Percentiles rank a stretch among this genome's conserved stretches.
Conservation (phyloP, 37 sponge, comb jelly and placozoan species). For the Diacarnus erythraeanus region DNA sequence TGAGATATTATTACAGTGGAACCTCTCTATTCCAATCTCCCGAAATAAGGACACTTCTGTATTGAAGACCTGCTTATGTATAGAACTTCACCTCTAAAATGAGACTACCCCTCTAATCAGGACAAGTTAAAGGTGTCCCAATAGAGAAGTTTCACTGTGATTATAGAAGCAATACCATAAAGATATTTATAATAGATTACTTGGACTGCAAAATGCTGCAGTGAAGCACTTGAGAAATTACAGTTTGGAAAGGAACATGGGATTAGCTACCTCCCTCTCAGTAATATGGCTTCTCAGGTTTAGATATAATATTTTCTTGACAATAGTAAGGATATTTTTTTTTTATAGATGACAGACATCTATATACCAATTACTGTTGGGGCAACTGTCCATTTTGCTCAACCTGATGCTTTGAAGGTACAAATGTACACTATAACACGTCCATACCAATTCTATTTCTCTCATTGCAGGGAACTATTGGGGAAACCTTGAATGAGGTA, state of each 20-base stretch:
- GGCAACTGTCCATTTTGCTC: conserved; percentile 75
- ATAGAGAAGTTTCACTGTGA: too few species aligned
- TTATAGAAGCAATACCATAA: too few species aligned
- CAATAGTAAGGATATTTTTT: neutral
- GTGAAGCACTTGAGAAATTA: neutral
- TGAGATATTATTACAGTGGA: conserved; percentile 47
- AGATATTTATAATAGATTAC: too few species aligned
- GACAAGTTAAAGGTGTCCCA: too few species aligned
- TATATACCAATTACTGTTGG: conserved; percentile 37
- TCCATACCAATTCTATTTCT: too few species aligned
- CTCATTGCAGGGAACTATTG: conserved; percentile 65
- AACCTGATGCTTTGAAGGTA: conserved; percentile 90
- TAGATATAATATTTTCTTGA: neutral
- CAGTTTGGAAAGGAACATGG: conserved; percentile 20
- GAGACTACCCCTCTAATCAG: too few species aligned
- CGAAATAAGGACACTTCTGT: too few species aligned
- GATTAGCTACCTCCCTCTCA: conserved; percentile 77
- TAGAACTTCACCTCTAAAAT: too few species aligned
- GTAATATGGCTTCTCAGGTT: conserved; percentile 67
- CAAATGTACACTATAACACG: neutral
- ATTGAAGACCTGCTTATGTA: too few species aligned
- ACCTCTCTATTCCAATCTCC: too few species aligned
- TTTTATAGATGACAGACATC: conserved; percentile 53
- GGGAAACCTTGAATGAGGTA: conserved; percentile 64
- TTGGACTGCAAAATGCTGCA: conserved; percentile 45